Evolutionary conservation across 2,113 vertebrate species (phyloP), one percentile per base, ranked within the genome.

Genomic region (Grammomys dolichurus): DNA sequence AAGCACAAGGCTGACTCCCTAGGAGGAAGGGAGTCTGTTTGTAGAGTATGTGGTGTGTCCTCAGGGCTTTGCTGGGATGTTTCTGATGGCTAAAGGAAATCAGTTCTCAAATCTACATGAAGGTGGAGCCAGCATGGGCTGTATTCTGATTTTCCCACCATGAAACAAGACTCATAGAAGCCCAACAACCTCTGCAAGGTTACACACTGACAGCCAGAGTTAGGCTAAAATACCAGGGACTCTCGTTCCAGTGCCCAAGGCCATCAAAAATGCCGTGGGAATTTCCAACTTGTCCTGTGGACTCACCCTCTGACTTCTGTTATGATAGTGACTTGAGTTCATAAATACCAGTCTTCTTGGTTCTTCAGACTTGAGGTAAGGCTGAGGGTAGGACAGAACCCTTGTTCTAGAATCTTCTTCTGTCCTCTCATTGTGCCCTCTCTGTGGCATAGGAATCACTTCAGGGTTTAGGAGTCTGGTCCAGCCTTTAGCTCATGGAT

Each of bases 351-450:
- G 20, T 76, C 75, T 60, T 1, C 58, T 81, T 1, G 0, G 60
- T 70, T 90, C 36, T 91, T 80, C 43, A 76, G 81, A 46, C 17
- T 72, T 77, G 7, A 40, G 48, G 11, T 26, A 58, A 69, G 63
- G 16, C 65, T 56, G 58, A 87, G 36, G 51, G 58, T 12, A 40
- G 46, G 17, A 81, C n/a, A 19, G 78, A 33, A 56, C 19, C 33
- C 33, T n/a, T 75, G 72, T 94, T 91, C 65, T 33, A 51, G 77
- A 86, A 86, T 19, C 19, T 94, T 60, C 87, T 87, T 84, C 14
- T 24, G 58, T 20, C 40, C 65, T 58, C 20, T 14, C 1, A 4
- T 84, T 87, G 67, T n/a, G 40, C 69, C 19, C 33, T 89, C 84
- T 92, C 70, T 78, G 33, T 75, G 70, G 48, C 56, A 22, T 46